Evolutionary conservation across 2,888 invertebrate species (phyloP).

Genomic region (Nemotelus pantherinus): DNA sequence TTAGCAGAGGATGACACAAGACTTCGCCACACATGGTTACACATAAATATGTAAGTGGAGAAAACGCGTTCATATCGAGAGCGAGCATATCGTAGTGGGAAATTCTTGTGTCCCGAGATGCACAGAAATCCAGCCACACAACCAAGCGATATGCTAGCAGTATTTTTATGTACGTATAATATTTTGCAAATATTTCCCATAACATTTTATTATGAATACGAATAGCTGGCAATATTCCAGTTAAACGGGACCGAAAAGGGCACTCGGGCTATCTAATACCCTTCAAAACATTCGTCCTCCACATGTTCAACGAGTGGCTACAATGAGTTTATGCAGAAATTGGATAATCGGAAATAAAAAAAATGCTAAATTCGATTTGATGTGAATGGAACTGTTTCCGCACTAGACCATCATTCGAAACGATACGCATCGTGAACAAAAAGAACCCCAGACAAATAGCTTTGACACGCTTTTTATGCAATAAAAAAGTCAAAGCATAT

Average conservation of each 20-base stretch:
- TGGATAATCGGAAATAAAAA: not conserved
- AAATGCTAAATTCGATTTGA: too few relatives aligned
- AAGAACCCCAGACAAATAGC: too few relatives aligned
- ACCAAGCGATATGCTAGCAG: constrained; percentile 35
- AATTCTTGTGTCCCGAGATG: not conserved
- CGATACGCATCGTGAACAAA: too few relatives aligned
- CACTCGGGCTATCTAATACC: constrained; percentile 37
- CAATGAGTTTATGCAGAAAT: not conserved
- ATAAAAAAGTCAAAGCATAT: too few relatives aligned
- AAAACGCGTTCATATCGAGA: not conserved
- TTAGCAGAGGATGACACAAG: too few relatives aligned
- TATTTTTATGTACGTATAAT: constrained; percentile 37
- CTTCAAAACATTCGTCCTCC: constrained; percentile 5
- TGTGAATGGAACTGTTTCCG: too few relatives aligned
- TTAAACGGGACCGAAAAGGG: constrained; percentile 30
- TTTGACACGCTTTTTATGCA: too few relatives aligned
- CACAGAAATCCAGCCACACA: constrained; percentile 15
- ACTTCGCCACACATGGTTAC: too few relatives aligned
- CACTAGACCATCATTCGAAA: too few relatives aligned
- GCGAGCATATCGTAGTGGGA: not conserved
- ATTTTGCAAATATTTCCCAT: constrained; percentile 47
- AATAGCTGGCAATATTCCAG: constrained; percentile 49
- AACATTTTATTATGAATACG: constrained; percentile 49
- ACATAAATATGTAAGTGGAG: too few relatives aligned
- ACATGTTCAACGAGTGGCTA: not conserved